Conservation (phyloP, 2,888 invertebrate species). For the Blera fallax region DNA sequence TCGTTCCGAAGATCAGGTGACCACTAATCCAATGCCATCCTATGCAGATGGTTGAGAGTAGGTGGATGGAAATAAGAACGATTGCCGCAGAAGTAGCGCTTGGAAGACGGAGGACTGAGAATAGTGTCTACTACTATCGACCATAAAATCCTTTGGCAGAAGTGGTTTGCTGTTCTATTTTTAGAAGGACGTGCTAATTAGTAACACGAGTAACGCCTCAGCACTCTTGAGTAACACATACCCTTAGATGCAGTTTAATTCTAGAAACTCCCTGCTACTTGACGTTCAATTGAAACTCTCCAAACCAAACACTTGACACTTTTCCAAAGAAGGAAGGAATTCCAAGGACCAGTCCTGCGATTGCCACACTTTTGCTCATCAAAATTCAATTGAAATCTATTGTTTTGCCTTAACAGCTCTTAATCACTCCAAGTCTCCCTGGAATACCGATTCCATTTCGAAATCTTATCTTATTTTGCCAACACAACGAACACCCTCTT, state of each 20-base stretch:
- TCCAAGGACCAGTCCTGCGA: not conserved
- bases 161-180: no score
- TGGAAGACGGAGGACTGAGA: no score
- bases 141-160: no score
- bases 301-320: conserved; percentile 43
- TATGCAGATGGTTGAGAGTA: conserved; percentile 45
- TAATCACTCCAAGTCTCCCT: conserved; percentile 9
- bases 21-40: conserved; percentile 66
- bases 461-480: conserved; percentile 64
- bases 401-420: conserved; percentile 30
- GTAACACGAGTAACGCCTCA: no score
- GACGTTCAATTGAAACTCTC: not conserved
- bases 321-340: not conserved
- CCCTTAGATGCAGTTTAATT: not conserved
- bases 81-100: not conserved
- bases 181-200: no score
- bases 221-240: no score
- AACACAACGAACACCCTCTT: conserved; percentile 56
- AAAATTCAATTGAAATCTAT: conserved; percentile 48
- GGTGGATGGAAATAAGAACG: not conserved
- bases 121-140: no score
- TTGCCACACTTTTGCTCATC: conserved; percentile 15
- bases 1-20: conserved; percentile 60
- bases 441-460: conserved; percentile 7
- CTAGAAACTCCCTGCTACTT: not conserved